A percentile compares a stretch with the other conserved stretches of the same genome.
Evolutionary conservation across 2,888 invertebrate genomes (phyloP).

Genomic region (Lysandra bellargus): DNA sequence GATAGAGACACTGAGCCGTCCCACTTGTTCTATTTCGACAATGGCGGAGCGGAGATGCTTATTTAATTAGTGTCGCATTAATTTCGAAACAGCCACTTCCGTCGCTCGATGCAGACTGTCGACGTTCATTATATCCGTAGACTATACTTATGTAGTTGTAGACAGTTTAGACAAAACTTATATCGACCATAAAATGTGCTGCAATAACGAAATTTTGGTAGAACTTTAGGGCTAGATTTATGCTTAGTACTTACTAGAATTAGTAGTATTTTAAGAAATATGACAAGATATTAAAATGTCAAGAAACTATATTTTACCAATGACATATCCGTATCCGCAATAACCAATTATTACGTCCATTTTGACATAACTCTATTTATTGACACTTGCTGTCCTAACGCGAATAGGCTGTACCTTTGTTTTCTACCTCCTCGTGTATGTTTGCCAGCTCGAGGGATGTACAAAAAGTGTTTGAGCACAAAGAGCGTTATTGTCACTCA

Average conservation of each 20-base stretch:
- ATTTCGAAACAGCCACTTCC: constrained; percentile 74
- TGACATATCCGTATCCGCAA: too few relatives aligned
- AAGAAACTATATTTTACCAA: not conserved
- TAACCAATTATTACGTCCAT: not conserved
- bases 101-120: constrained; percentile 49
- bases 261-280: not conserved
- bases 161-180: constrained; percentile 19
- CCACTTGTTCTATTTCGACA: constrained; percentile 37
- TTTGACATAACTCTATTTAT: not conserved
- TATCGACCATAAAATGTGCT: not conserved
- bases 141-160: not conserved
- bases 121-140: constrained; percentile 10
- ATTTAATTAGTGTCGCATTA: constrained; percentile 74
- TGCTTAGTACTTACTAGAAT: not conserved
- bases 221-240: not conserved
- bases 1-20: not conserved
- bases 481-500: constrained; percentile 74
- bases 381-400: not conserved
- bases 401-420: not conserved
- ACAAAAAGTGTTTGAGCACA: constrained; percentile 66
- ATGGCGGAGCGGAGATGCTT: constrained; percentile 46
- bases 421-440: constrained; percentile 38
- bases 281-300: not conserved
- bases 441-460: constrained; percentile 43
- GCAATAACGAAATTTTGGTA: not conserved